Base-by-base conservation (phyloP, 2,113 vertebrate genomes). In the Gambusia holbrooki region DNA sequence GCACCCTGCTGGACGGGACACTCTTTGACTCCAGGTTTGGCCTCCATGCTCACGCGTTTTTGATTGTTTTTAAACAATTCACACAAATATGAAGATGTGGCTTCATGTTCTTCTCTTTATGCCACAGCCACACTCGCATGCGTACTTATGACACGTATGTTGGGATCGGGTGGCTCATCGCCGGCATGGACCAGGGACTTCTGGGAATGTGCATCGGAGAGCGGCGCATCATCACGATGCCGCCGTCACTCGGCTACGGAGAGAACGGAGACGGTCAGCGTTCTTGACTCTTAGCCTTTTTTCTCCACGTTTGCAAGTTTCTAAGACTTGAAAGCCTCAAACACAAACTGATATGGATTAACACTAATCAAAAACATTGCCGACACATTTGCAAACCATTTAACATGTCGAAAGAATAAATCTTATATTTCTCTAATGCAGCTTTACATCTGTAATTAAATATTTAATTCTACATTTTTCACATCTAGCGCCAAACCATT, bases 171-270 rank as follows among this genome's bases (percentile, higher is more conserved):
- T 99, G 98, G 98, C 95, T 99, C 83, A 99, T 99, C 32, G 95
- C 98, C 0, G 98, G 98, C 3, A 98, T 99, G 98, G 98, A 99
- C 74, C 96, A 96, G 84, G 97, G 98, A 19, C 96, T 99, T 84
- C 83, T 99, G 92, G 98, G 97, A 62, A 99, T 99, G 97, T 99
- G 97, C 0, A 93, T 99, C 0, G 97, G 98, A 72, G 98, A 99
- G 87, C 96, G 94, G 77, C 96, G 98, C 33, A 93, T 96, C 73
- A 94, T 99, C 92, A 98, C 96, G 3, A 94, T 99, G 37, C 98
- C 98, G 0, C 98, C 98, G 0, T 97, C 96, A 37, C 94, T 99
- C 76, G 98, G 96, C 1, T 99, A 99, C 28, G 97, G 97, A 74
- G 97, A 98, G 86, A 96, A 96, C 7, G 97, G 98, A 89, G 96